Percentiles rank a stretch among this genome's conserved stretches.
These are phyloP conservation scores for Tetheella fluctuosa DNA, from an alignment of 2,888 invertebrate species.

Conservation along the genomic window DNA sequence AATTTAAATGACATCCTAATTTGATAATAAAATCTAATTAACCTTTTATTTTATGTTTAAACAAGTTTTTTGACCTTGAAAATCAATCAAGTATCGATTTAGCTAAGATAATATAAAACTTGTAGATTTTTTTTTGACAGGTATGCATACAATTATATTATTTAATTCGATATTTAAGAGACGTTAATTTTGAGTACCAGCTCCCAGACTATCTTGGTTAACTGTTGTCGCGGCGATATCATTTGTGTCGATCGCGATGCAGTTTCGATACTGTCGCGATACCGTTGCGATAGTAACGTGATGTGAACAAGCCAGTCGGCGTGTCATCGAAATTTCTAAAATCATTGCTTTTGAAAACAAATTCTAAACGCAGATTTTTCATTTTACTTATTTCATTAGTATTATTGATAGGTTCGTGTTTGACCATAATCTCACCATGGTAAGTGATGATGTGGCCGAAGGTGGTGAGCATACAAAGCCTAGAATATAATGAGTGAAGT, in stretches of 20 bases:
- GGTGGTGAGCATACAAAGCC: too few species aligned
- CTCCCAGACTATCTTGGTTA: conserved; percentile 4
- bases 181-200: not conserved
- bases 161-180: too few species aligned
- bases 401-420: too few species aligned
- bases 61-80: conserved; percentile 7
- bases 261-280: conserved; percentile 15
- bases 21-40: conserved; percentile 9
- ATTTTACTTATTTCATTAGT: too few species aligned
- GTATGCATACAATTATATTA: too few species aligned
- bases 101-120: not conserved
- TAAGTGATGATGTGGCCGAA: too few species aligned
- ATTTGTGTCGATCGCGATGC: conserved; percentile 16
- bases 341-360: not conserved
- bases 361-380: not conserved
- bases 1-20: conserved; percentile 10
- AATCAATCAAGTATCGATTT: conserved; percentile 10
- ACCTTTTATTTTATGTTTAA: conserved; percentile 8
- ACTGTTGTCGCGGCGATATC: conserved; percentile 15
- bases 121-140: not conserved
- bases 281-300: conserved; percentile 7
- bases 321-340: conserved; percentile 12
- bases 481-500: too few species aligned
- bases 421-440: too few species aligned
- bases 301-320: conserved; percentile 14